Evolutionary conservation across 2,113 vertebrate genomes (phyloP), one percentile per base, ranked within the genome.

Genomic region (Myocastor coypus): DNA sequence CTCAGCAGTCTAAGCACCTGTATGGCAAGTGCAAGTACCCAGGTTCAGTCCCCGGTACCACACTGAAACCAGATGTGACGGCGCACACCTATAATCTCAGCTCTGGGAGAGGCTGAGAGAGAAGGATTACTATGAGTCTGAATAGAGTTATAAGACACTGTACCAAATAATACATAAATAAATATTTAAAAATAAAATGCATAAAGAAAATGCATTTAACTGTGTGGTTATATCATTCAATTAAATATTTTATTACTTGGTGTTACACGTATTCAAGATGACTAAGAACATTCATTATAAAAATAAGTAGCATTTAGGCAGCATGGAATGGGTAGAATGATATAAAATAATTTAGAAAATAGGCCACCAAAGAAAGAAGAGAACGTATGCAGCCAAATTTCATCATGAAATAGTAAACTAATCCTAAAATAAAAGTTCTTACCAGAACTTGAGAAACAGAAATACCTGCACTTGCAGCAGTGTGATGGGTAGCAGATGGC

Each of bases 391-490:
- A 61, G 75, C 28, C 63, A 85, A 75, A 63, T 57, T 90, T 71
- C 84, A 28, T 52, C 71, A 82, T 85, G 26, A 55, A 86, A 61
- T 87, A 92, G 89, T 96, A 91, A 61, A 17, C 3, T 42, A 82
- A 63, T n/a, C 55, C 88, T 40, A 89, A 86, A 94, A 71, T 52
- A 85, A 86, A 37, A 37, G n/a, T 34, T 30, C 59, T 92, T 50
- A 86, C 46, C 5, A 42, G 82, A 71, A 83, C 32, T 92, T 83
- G 40, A 89, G 87, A 94, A 91, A 91, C 55, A 94, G 83, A 95
- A 95, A 97, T 97, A 91, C 89, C 50, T 91, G 22, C 83, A 42
- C 96, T 66, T 97, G 93, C 81, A 92, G 52, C 34, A 85, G 89
- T 71, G 0, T 81, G 89, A 92, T 92, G 28, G 22, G 73, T 89